Evolutionary conservation across 2,888 invertebrate species (phyloP), one percentile per base, ranked within the genome.

Genomic region (Noctua pronuba): DNA sequence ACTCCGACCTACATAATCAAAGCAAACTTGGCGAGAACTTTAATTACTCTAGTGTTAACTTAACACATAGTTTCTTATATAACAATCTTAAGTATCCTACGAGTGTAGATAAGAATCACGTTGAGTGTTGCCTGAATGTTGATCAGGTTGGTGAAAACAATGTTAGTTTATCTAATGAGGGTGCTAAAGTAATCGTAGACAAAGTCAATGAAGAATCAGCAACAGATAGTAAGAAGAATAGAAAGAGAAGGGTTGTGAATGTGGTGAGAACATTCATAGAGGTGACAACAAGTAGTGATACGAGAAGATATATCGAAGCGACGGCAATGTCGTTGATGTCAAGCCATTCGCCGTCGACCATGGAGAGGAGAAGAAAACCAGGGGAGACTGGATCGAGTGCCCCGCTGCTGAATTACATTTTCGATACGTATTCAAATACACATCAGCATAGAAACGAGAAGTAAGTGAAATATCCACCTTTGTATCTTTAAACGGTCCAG

Each of bases 311-410:
- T 38, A 65, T 86, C 70, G 92, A 92, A 86, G 88, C 88, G 1
- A 92, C 91, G 0, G 92, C 92, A 13, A 82, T 92, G 31, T 82
- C 91, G 2, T 81, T 89, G 16, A 79, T 91, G 31, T 84, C 92
- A 0, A 94, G 91, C 69, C 88, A 91, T 8, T 87, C 91, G 13
- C 91, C 93, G 4, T 68, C 92, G 35, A 86, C 87, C 31, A 84
- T 92, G 85, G 96, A 95, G 76, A 93, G 94, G 76, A 92, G 93
- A 85, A 90, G 94, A 35, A 96, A 95, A 81, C 93, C 94, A 18
- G 95, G 96, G 0, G 96, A 96, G 77, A 92, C 95, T 0, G 96
- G 96, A 0, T 96, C 96, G 0, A 96, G 95, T 85, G 94, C 96
- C 0, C 96, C 96, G 0, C 86, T 96, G 28, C 92, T 96, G 44